Base-by-base conservation (phyloP, 2,797 vertebrate genomes). In the Tragopan temminckii region DNA sequence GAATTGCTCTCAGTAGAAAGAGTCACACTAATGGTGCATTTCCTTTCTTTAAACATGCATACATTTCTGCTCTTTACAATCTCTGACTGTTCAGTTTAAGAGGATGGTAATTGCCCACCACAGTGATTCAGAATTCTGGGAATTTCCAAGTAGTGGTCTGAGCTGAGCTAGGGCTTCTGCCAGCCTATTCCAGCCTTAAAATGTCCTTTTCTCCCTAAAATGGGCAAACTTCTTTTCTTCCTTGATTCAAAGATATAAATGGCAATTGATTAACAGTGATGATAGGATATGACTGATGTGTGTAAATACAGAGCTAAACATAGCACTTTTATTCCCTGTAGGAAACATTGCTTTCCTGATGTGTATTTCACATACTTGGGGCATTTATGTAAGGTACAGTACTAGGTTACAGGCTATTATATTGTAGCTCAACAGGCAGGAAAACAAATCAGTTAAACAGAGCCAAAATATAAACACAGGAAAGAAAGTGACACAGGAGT, bases 81-180 rank as follows among this genome's bases (percentile, higher is more conserved):
- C 79, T 94, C 64, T 86, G 87, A 57, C 69, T 62, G 36, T 62
- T 90, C 70, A 85, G 35, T 11, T 83, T 78, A 94, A 85, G 82
- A 68, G 35, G 67, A 45, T 93, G 88, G 69, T 52, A 90, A 88
- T 46, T 66, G 80, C 85, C 92, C 72, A 92, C 64, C 52, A 72
- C 82, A 52, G 50, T 80, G 84, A 94, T 52, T 95, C 91, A 95
- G 61, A 75, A 83, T 57, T 78, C 40, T 78, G 71, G 58, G 86
- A 88, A 84, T 88, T 78, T 85, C 69, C 85, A n/a, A 38, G 29
- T 84, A 84, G 45, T 66, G 25, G 42, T 83, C 90, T 75, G 50
- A 89, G 38, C 38, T 18, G 69, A 96, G 31, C 45, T 76, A 88
- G 42, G 46, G n/a, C 72, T 83, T 96, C 69, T 89, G 77, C 72